Percentiles rank a stretch among this genome's conserved stretches.
Conservation (phyloP, 2,113 vertebrate species). For the Lasiurus borealis region DNA sequence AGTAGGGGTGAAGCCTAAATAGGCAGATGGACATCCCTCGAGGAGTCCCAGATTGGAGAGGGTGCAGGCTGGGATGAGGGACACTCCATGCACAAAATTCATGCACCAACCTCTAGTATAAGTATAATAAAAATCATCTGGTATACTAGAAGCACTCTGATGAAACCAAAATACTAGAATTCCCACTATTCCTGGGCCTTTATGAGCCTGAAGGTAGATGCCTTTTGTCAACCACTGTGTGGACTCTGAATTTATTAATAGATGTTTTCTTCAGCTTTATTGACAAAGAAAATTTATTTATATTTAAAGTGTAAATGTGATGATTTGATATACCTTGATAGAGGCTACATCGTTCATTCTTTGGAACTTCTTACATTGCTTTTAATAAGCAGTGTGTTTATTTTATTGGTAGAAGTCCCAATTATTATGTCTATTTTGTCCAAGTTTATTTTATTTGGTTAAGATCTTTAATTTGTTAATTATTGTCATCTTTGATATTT, state of each 20-base stretch:
- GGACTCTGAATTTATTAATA: not conserved
- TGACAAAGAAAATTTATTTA: not conserved
- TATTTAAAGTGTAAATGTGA: not conserved
- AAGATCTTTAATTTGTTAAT: not conserved
- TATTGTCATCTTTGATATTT: not conserved
- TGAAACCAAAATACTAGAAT: not conserved
- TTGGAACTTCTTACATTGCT: not conserved
- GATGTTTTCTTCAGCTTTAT: not conserved
- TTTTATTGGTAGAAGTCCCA: not conserved
- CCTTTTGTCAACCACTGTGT: not conserved
- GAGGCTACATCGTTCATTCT: not conserved
- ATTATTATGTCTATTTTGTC: not conserved
- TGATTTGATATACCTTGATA: not conserved
- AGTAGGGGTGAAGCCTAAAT: too few relatives aligned
- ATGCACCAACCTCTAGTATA: not conserved
- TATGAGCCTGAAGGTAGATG: fast-evolving
- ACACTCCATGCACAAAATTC: too few relatives aligned
- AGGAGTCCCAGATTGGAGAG: too few relatives aligned
- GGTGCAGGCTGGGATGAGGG: too few relatives aligned
- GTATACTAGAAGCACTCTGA: not conserved
- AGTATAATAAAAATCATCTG: not conserved
- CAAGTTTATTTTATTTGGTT: not conserved
- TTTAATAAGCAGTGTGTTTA: not conserved
- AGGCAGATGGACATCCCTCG: too few relatives aligned
- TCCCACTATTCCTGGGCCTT: not conserved